These are phyloP conservation scores for Lagorchestes hirsutus DNA, from an alignment of 2,797 vertebrate genomes.

Conservation along the genomic window DNA sequence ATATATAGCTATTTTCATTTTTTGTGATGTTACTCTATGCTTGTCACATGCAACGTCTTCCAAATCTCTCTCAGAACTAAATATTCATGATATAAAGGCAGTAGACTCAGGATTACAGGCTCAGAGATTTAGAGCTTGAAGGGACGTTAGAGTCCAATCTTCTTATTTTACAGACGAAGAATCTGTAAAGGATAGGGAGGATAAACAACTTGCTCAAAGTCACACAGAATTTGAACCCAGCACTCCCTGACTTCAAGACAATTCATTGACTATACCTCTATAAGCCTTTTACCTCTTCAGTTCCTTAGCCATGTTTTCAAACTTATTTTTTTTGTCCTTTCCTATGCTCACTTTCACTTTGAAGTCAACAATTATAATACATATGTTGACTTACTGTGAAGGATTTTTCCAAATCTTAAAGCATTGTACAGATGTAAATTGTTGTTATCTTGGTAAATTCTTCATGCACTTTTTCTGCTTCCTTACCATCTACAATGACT, in stretches of 20 bases:
- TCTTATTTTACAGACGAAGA: neutral
- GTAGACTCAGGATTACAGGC: neutral
- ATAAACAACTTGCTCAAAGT: neutral
- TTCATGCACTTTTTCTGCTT: neutral
- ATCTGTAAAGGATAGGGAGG: neutral
- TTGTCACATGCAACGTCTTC: neutral
- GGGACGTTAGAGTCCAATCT: neutral
- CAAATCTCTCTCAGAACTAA: neutral
- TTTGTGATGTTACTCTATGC: neutral
- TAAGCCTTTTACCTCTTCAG: neutral
- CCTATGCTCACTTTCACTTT: neutral
- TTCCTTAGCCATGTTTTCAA: neutral
- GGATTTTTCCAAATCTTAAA: neutral
- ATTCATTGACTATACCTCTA: neutral
- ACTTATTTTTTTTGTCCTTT: neutral
- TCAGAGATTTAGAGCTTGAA: neutral
- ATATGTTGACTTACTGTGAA: neutral
- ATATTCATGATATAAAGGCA: neutral
- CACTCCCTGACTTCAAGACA: neutral
- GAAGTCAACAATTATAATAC: neutral
- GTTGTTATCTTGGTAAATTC: neutral
- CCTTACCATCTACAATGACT: neutral
- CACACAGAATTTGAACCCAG: neutral
- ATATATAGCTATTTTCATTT: neutral
- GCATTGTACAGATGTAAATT: neutral